Evolutionary conservation across 2,888 invertebrate species (phyloP), one percentile per base, ranked within the genome.

Genomic region (Antitype chi): DNA sequence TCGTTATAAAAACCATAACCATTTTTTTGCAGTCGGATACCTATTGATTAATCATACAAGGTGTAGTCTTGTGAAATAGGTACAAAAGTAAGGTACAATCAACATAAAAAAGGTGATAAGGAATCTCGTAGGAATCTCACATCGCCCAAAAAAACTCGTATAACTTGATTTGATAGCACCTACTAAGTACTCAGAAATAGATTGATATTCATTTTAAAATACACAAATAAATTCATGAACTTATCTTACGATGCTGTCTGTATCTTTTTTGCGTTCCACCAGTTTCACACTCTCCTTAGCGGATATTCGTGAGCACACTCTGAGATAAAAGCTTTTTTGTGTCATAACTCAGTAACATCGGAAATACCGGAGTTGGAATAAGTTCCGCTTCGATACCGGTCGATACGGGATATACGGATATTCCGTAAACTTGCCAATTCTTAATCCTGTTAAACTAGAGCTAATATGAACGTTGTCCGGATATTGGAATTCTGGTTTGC

Each of bases 291-390:
- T 70, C 70, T 64, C 17, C 43, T 25, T 62, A 62, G 76, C 15
- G 69, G 28, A 78, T 79, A 82, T 83, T 85, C 74, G 73, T 74
- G 80, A 82, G 88, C 88, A 91, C 87, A 85, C 89, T 86, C 85
- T 72, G 90, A 91, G 93, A 92, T 94, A 94, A 94, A 94, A 94
- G 94, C 93, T 90, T 94, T 94, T 90, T 89, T 92, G 90, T 94
- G 94, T 94, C 91, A 92, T 92, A 94, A 91, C 90, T 86, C 85
- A 84, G 87, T 84, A 87, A 87, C 88, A 88, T 87, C 85, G 87
- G 88, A 88, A 89, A 85, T 91, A 89, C 89, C 81, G 90, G 90
- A 91, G 90, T 89, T 88, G 79, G 78, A 87, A 90, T 80, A 82
- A 84, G 87, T 87, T 87, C 74, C 70, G 62, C 64, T 49, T 49